Base-by-base conservation (phyloP, 2,888 invertebrate genomes). In the Oscheius onirici region DNA sequence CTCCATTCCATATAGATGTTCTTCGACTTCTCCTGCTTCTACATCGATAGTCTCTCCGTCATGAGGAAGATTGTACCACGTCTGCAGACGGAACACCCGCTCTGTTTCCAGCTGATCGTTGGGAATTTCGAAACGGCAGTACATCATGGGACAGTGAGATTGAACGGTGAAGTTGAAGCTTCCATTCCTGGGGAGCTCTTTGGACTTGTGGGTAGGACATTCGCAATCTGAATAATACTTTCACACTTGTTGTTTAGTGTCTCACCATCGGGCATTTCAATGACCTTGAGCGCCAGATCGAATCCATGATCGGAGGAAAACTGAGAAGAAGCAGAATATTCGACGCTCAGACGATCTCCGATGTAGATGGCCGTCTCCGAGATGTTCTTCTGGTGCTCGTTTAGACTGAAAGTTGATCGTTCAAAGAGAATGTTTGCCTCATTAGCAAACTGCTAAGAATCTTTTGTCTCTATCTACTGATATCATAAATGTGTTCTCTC, bases 291-390 rank as follows among this genome's bases (percentile, higher is more conserved):
- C 15, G 6, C 13, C 52, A 52, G n/a, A 3, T n/a, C 24, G 43
- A 58, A 58, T 11, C 58, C 58, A 22, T 58, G 58, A 11, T 58
- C 20, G 17, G 6, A 5, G 17, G 58, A 58, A 2, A 58, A 40
- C 0, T 41, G 8, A 1, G 58, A 41, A 2, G 58, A 41, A 17
- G 58, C 58, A 17, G 41, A 41, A 17, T 58, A 58, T 17, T 15
- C 20, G 13, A 58, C 17, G 17, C 41, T 41, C 41, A 58, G 20
- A 8, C 11, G 40, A 8, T 58, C 13, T n/a, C 41, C 58, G n/a
- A 22, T 6, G 20, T 58, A 58, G 24, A 58, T 40, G 24, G 58
- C 58, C 20, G 8, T 17, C 13, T 58, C 58, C 6, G 58, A 41
- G 20, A 17, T 40, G 41, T 58, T 58, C 22, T n/a, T n/a, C 20